Base-by-base conservation (phyloP, 64 coral and sea anemone species). In the Orbicella faveolata region DNA sequence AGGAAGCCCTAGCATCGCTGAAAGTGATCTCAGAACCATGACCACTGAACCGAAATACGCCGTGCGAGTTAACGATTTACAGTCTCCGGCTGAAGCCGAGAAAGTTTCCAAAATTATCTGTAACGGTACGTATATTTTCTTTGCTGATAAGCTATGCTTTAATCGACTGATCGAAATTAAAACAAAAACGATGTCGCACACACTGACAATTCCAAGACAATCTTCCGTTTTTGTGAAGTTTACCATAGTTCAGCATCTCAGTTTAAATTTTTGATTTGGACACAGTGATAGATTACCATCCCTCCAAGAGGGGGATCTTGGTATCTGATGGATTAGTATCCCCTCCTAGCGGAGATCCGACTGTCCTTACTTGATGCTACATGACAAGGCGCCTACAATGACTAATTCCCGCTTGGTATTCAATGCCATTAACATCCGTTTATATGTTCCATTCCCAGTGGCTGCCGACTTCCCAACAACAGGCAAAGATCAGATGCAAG, bases 21-120 rank as follows among this genome's bases (percentile, higher is more conserved):
- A 96, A 51, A 53, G 78, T 25, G 95, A 94, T 70, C 92, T 96
- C 4, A 78, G 76, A 70, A 76, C 90, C 37, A 96, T 96, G 95
- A 90, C 95, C 26, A 96, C 92, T 15, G 87, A 91, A 48, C 83
- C 91, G 1, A 90, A 96, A 34, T 96, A 94, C 34, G 95, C 95
- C 10, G 82, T 96, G 34, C 77, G 95, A 77, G 92, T 96, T 18
- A 94, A 94, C 34, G 93, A 92, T 77, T 54, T 94, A 68, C 86
- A 79, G 61, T 79, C 70, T 15, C 66, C 88, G 21, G 92, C 84
- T 18, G 94, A 97, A 79, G 88, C 95, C 14, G 79, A 83, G 16
- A 97, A 97, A 88, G 92, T 97, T 20, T 75, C 95, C 23, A 97
- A 97, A 87, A 92, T 97, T 35, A 91, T 97, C 44, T 97, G 95